Conservation (phyloP, 2,888 invertebrate genomes). For the Bimastos eiseni region DNA sequence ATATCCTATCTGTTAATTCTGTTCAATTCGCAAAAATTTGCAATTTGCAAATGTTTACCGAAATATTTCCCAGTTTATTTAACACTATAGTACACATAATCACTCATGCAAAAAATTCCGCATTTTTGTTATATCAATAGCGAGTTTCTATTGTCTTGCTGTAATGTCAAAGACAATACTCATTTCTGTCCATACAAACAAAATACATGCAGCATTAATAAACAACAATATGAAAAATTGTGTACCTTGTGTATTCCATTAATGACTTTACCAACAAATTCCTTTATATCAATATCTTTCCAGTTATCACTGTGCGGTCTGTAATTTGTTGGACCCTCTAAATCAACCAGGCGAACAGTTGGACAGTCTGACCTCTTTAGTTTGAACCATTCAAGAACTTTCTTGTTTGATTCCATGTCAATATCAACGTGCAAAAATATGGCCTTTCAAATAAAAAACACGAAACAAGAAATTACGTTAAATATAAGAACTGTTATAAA, state of each 20-base stretch:
- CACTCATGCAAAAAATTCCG: too few relatives aligned
- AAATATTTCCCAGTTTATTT: too few relatives aligned
- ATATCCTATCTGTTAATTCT: too few relatives aligned
- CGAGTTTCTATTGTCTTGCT: too few relatives aligned
- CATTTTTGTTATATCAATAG: too few relatives aligned
- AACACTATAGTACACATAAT: too few relatives aligned
- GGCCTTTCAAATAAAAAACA: not conserved
- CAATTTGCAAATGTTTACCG: too few relatives aligned
- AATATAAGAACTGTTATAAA: too few relatives aligned
- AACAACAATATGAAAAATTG: not conserved
- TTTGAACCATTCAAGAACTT: conserved; percentile 20
- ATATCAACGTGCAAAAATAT: not conserved
- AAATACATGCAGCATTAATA: too few relatives aligned
- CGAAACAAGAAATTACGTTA: not conserved
- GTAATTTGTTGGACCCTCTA: not conserved
- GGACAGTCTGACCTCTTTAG: conserved; percentile 13
- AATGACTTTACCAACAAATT: not conserved
- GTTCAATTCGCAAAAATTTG: too few relatives aligned
- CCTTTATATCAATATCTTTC: not conserved
- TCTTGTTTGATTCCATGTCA: conserved; percentile 4
- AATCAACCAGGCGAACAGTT: not conserved
- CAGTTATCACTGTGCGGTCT: not conserved
- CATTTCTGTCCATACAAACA: too few relatives aligned
- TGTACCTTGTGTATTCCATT: not conserved
- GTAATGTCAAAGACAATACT: too few relatives aligned